Evolutionary conservation across 92 coral and sea anemone genomes (phyloP), one percentile per base, ranked within the genome.

Genomic region (Phenganax subtilis): DNA sequence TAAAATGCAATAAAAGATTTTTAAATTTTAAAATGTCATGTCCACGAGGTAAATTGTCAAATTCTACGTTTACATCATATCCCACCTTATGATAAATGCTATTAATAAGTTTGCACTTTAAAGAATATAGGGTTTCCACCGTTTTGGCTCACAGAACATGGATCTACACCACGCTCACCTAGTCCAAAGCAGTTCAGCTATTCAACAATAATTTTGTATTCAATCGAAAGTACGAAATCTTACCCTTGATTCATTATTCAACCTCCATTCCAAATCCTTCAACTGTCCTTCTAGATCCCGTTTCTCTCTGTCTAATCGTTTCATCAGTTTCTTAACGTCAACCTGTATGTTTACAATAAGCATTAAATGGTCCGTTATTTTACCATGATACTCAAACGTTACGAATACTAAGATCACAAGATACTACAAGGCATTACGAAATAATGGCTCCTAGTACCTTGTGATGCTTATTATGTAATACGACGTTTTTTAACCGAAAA

Each of bases 171-270:
- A 67, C 3, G 73, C 12, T 20, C 25, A 20, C 25, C 25, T 20
- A 20, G 25, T 20, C 25, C 25, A 20, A 20, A 54, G 63, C 10
- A 9, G 44, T 75, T 25, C 25, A 20, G 25, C 25, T 20, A 20
- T 20, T 20, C 25, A 20, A 20, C 25, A 20, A 20, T 20, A 20
- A 20, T 20, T 20, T 20, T 20, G 25, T 20, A 20, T 20, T 20
- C 12, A 10, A 20, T 30, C 55, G 30, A 44, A 58, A 30, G 17
- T 6, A 56, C 66, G 0, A 63, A 8, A 16, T 44, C 80, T 25
- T 75, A 94, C 98, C 94, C 92, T 88, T 53, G 98, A 94, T 89
- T 94, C 98, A 58, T 94, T 94, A 77, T 94, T 97, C 75, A 94
- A 85, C 55, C 98, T 93, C 98, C 98, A 94, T 76, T 94, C 98